Base-by-base conservation (phyloP, 2,113 vertebrate genomes). In the Calypte anna region DNA sequence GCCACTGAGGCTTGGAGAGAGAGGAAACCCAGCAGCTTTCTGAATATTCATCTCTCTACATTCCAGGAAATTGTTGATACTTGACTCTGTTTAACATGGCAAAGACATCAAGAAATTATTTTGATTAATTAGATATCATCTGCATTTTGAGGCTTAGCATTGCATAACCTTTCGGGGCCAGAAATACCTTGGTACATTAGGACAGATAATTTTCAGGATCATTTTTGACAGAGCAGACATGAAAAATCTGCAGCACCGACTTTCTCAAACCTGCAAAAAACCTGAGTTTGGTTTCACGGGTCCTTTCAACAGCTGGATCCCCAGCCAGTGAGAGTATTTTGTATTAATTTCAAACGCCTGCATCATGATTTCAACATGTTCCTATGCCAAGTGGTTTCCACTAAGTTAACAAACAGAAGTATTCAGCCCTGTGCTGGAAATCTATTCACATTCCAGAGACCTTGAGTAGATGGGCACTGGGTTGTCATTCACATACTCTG, bases 391-490 rank as follows among this genome's bases (percentile, higher is more conserved):
- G 86, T 93, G 93, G 92, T 94, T 96, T 94, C 88, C 82, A 96
- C 93, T 95, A 90, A 94, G 90, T 86, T 95, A 95, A 94, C 86
- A 96, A 94, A 93, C 83, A 96, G 85, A 93, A 91, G 69, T 91
- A 84, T 89, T 95, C 83, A 81, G 69, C 50, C 62, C 33, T 1
- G 0, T 81, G 86, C 69, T 97, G 95, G 85, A 96, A 96, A 93
- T 95, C 95, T 94, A 81, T 86, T 91, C 76, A 59, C 93, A 96
- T 96, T 96, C 93, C 96, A 92, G 70, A 92, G 69, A 63, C 90
- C 90, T 95, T 95, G 93, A 90, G 93, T 94, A 91, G 90, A 93
- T 93, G 94, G 94, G 92, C 88, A 96, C 83, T 0, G 17, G 83
- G 86, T 73, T 93, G 90, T 91, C 88, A 90, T 86, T 96, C 77